Evolutionary conservation across 2,113 vertebrate species (phyloP).

Genomic region (Salvelinus fontinalis): DNA sequence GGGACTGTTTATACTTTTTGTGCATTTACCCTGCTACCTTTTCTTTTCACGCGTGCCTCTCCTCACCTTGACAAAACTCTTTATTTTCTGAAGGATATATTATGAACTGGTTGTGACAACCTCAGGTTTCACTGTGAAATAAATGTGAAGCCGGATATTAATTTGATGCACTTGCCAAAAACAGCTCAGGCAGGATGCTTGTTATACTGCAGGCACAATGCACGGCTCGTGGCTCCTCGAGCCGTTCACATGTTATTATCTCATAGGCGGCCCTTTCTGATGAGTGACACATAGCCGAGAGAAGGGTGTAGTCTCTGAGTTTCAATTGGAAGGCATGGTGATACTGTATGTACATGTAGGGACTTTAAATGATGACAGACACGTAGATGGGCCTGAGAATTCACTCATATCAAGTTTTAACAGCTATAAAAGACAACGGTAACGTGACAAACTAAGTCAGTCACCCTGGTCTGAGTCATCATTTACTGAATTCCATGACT

Average conservation of each 20-base stretch:
- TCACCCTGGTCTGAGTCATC: too few relatives aligned
- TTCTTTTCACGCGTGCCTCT: conserved; percentile 26
- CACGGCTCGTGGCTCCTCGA: conserved; percentile 27
- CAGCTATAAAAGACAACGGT: background rate
- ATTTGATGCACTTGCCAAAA: conserved; percentile 61
- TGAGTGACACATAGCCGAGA: conserved; percentile 21
- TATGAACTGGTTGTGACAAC: conserved; percentile 21
- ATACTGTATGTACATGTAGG: background rate
- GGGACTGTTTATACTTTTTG: conserved; percentile 38
- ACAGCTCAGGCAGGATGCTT: conserved; percentile 54
- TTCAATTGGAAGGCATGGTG: background rate
- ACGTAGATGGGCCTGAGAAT: background rate
- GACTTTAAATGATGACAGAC: background rate
- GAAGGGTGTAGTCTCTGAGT: background rate
- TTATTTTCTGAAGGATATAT: conserved; percentile 42
- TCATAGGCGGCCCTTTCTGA: background rate
- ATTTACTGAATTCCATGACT: too few relatives aligned
- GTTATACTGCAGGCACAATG: conserved; percentile 45
- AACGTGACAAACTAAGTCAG: too few relatives aligned
- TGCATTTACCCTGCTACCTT: conserved; percentile 25
- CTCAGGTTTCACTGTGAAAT: conserved; percentile 55
- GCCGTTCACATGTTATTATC: conserved; percentile 19
- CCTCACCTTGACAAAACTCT: conserved; percentile 22
- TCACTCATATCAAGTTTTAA: background rate
- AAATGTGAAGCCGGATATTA: conserved; percentile 52